Evolutionary conservation across 2,888 invertebrate genomes (phyloP), one percentile per base, ranked within the genome.

Genomic region (Bedellia somnulentella): DNA sequence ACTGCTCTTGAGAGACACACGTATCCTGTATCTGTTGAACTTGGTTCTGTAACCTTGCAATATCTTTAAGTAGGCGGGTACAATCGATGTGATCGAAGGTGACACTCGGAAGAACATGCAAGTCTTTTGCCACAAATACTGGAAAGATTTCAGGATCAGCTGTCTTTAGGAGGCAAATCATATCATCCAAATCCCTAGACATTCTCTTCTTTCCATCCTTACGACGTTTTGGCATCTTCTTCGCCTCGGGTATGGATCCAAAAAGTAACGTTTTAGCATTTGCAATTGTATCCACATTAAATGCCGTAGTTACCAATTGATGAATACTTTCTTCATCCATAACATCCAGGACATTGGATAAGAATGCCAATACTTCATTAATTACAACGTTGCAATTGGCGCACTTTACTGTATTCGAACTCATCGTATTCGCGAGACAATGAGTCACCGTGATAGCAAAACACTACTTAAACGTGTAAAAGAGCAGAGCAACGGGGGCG

Each of bases 311-410:
- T n/a, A 9, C 8, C 23, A 23, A n/a, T n/a, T 23, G 23, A n/a
- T 23, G 23, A 4, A 23, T 23, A 23, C 23, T 23, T 23, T 23
- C 23, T 23, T 23, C 23, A 23, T 23, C 23, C 23, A 23, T 23
- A n/a, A 8, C 8, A n/a, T 23, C 23, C 23, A 23, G 8, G 23
- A 23, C 23, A 23, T 23, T 23, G 8, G 4, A 4, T 4, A 23
- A 4, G 10, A 23, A 23, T 4, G 23, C 23, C 23, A 23, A n/a
- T 6, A 23, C 4, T n/a, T 23, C 23, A 23, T n/a, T 23, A 23
- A 8, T 23, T n/a, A n/a, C n/a, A n/a, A n/a, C n/a, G n/a, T n/a
- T n/a, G 16, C 27, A 27, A 8, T 9, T 15, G n/a, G n/a, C 6
- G 12, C 27, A 27, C 11, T 27, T 27, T 4, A 27, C 10, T 1